These are phyloP conservation scores for Drosophila demipolita DNA, from an alignment of 2,888 invertebrate species.

Conservation along the genomic window DNA sequence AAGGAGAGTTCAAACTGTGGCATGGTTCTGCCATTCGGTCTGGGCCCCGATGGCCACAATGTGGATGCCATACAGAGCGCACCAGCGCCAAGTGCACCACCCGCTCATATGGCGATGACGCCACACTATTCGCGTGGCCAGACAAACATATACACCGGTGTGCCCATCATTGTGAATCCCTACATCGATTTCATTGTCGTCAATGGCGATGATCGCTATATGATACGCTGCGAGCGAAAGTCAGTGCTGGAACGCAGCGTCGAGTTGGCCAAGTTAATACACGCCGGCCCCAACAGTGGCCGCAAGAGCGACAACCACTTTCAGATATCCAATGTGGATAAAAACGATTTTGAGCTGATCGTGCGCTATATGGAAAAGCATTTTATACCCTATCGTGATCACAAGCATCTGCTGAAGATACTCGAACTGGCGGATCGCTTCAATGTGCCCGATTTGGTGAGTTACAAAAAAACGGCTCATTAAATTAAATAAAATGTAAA, in stretches of 20 bases:
- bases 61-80: conserved; percentile 73
- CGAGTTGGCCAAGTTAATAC: conserved; percentile 84
- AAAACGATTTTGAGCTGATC: conserved; percentile 83
- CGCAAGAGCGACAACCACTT: conserved; percentile 85
- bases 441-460: conserved; percentile 85
- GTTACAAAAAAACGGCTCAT: conserved; percentile 20
- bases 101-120: conserved; percentile 71
- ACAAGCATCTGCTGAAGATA: conserved; percentile 84
- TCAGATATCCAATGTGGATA: conserved; percentile 84
- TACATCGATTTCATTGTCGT: conserved; percentile 85
- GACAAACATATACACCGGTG: conserved; percentile 78
- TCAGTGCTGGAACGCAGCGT: conserved; percentile 84
- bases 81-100: conserved; percentile 83
- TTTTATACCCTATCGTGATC: conserved; percentile 84
- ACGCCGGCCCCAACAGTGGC: conserved; percentile 84
- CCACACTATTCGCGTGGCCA: conserved; percentile 68
- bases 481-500: neutral
- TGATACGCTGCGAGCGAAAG: conserved; percentile 84
- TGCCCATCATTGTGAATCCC: conserved; percentile 82
- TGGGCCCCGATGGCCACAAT: conserved; percentile 83
- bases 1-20: neutral
- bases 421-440: conserved; percentile 84
- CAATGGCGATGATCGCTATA: conserved; percentile 84
- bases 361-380: conserved; percentile 85
- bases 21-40: conserved; percentile 85